Conservation (phyloP, 37 sponge, comb jelly and placozoan genomes). For the Ephydatia muelleri region DNA sequence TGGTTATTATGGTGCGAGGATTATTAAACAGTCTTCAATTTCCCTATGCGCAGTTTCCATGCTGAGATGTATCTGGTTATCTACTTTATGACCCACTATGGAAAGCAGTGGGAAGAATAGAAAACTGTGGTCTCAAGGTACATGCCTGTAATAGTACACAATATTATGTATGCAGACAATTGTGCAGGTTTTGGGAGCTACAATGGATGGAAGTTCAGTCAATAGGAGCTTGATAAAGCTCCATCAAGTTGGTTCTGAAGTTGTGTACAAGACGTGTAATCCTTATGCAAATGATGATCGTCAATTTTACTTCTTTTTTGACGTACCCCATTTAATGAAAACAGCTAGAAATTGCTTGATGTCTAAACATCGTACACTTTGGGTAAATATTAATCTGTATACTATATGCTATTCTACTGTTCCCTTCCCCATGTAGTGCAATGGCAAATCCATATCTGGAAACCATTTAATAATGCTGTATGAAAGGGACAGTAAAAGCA, state of each 20-base stretch:
- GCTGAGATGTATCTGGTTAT: slow-evolving; percentile 23
- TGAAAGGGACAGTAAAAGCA: neutral
- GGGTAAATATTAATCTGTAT: slow-evolving; percentile 13
- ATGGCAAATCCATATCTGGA: neutral
- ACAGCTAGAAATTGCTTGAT: slow-evolving; percentile 30
- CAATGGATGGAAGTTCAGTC: slow-evolving; percentile 21
- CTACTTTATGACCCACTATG: slow-evolving; percentile 45
- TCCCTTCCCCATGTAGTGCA: neutral
- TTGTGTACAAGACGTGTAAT: slow-evolving; percentile 25
- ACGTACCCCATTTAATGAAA: slow-evolving; percentile 26
- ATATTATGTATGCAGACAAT: neutral
- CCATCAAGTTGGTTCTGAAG: slow-evolving; percentile 8
- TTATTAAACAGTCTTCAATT: slow-evolving; percentile 40
- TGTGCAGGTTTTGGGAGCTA: slow-evolving; percentile 17
- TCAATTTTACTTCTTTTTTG: slow-evolving; percentile 21
- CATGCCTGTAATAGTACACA: neutral
- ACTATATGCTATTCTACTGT: neutral
- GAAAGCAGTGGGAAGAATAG: slow-evolving; percentile 36
- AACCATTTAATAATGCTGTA: neutral
- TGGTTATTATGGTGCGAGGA: slow-evolving; percentile 35
- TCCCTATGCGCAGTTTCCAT: slow-evolving; percentile 42
- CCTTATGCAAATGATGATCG: slow-evolving; percentile 6
- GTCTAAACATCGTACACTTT: slow-evolving; percentile 20
- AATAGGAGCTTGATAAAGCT: slow-evolving; percentile 26
- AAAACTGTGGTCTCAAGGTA: slow-evolving; percentile 14